phyloP scores from a whole-genome alignment of 2,797 vertebrate genomes.

The Channallabes apus region DNA sequence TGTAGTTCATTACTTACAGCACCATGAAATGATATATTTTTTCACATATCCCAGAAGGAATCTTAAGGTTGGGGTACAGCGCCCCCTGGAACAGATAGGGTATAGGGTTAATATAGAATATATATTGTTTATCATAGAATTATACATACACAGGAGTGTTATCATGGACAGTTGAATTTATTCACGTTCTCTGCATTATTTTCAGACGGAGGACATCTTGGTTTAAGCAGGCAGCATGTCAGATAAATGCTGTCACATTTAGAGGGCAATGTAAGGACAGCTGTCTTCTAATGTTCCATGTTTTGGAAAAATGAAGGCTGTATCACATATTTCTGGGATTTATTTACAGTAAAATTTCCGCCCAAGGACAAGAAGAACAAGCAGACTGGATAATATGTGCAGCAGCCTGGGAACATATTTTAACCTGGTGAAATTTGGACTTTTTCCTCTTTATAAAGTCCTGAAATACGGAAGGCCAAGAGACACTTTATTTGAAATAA shows the following conservation, averaged over 20 bases:
- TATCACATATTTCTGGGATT: constrained; percentile 17
- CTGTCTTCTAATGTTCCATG: constrained; percentile 2
- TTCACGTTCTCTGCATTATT: neutral
- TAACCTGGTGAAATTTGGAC: neutral
- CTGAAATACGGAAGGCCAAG: neutral
- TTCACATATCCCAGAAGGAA: neutral
- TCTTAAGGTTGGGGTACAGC: neutral
- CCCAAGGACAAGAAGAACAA: constrained; percentile 10
- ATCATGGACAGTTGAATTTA: neutral
- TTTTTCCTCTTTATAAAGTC: neutral
- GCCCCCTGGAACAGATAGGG: too few species aligned
- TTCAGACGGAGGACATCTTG: neutral
- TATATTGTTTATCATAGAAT: neutral
- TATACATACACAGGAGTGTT: too few species aligned
- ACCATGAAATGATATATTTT: too few species aligned
- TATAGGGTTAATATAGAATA: too few species aligned
- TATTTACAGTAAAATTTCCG: constrained; percentile 15
- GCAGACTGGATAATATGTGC: neutral
- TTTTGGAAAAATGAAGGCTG: constrained; percentile 6
- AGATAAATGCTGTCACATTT: neutral
- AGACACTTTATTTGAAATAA: neutral
- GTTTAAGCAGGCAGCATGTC: neutral
- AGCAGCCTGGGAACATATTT: neutral
- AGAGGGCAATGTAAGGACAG: neutral
- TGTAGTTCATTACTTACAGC: too few species aligned